Evolutionary conservation across 2,888 invertebrate species (phyloP), one percentile per base, ranked within the genome.

Genomic region (Amphimallon solstitiale): DNA sequence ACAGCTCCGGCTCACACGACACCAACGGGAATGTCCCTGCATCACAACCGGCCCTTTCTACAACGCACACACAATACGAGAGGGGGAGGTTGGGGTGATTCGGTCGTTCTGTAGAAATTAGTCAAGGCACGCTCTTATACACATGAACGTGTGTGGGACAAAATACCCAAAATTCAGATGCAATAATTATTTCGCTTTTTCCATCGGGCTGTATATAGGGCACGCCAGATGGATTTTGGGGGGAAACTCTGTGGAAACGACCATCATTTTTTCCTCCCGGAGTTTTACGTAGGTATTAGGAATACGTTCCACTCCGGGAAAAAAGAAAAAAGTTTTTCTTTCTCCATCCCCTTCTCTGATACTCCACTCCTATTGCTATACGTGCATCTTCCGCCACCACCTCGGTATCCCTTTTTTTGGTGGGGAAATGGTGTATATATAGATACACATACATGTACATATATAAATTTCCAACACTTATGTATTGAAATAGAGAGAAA

Each of bases 351-450:
- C 23, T 23, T 38, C 61, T 46, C 38, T 4, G 37, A 29, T 43
- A 54, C 56, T 49, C 59, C 56, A 62, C 62, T 63, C 60, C 51
- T 65, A n/a, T n/a, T n/a, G n/a, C n/a, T n/a, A n/a, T n/a, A n/a
- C n/a, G n/a, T n/a, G n/a, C n/a, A n/a, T n/a, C n/a, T n/a, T n/a
- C n/a, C n/a, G n/a, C 43, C 63, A 66, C 63, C 56, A 21, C 43
- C 49, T 54, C 52, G 35, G 5, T 1, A 5, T 29, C 29, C 3
- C 29, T 29, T 23, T 43, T 43, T 51, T 62, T n/a, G n/a, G 43
- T 46, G 64, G 65, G 62, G 45, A 51, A 48, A 56, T 21, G 51
- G 56, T 52, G 21, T 56, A 64, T 35, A 60, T 38, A 60, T 38
- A 19, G 52, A 60, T 67, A 61, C 48, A 54, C 43, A 52, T 61